phyloP scores from a whole-genome alignment of 2,888 invertebrate species.

The Homarus gammarus region DNA sequence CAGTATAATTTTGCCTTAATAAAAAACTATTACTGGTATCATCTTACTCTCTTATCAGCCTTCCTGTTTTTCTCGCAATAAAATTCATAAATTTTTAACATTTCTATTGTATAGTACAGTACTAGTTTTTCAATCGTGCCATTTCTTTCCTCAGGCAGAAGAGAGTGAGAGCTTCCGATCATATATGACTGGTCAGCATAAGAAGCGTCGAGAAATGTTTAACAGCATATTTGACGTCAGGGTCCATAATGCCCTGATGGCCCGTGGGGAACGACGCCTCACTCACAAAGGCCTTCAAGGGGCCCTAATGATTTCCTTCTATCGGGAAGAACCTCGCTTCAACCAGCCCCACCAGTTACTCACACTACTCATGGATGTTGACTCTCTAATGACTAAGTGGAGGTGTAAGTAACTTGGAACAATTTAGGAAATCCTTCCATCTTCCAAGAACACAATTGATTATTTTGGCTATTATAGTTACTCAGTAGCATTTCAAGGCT shows the following conservation, averaged over 20 bases:
- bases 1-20: too few relatives aligned
- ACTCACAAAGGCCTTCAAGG: conserved; percentile 96
- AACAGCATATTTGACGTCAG: conserved; percentile 92
- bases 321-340: conserved; percentile 97
- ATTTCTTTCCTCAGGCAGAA: conserved; percentile 35
- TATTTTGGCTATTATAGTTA: too few relatives aligned
- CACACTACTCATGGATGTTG: conserved; percentile 97
- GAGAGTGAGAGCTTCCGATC: conserved; percentile 83
- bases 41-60: too few relatives aligned
- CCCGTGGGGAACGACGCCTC: conserved; percentile 92
- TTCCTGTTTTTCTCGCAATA: too few relatives aligned
- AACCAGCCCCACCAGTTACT: conserved; percentile 98
- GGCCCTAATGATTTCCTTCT: conserved; percentile 98
- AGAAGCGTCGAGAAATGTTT: conserved; percentile 90
- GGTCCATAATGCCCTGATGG: conserved; percentile 90
- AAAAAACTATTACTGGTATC: too few relatives aligned
- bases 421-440: too few relatives aligned
- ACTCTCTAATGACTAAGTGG: conserved; percentile 99
- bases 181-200: conserved; percentile 86
- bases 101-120: too few relatives aligned
- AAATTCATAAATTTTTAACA: too few relatives aligned
- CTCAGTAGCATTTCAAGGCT: too few relatives aligned
- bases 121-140: not conserved
- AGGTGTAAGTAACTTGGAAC: conserved; percentile 93
- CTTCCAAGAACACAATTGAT: too few relatives aligned